Evolutionary conservation across 2,797 vertebrate species (phyloP).

Genomic region (Mormyrops boulengeri): DNA sequence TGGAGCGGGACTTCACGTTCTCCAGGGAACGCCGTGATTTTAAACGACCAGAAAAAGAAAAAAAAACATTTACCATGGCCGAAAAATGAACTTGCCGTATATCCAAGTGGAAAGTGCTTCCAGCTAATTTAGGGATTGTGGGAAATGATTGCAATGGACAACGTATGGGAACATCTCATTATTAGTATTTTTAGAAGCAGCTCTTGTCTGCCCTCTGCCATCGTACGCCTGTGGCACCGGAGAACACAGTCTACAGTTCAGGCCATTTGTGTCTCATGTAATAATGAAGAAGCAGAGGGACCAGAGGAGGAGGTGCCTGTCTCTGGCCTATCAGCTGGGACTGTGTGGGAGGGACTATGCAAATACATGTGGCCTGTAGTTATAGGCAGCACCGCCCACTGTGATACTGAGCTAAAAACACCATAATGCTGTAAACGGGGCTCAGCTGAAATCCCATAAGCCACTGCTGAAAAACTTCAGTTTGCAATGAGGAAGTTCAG

Average conservation of each 20-base stretch:
- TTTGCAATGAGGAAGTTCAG: background rate
- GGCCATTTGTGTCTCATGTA: slow-evolving; percentile 34
- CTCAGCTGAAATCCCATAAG: background rate
- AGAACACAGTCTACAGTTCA: slow-evolving; percentile 41
- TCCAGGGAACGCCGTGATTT: background rate
- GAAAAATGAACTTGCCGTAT: slow-evolving; percentile 43
- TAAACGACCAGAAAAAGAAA: slow-evolving; percentile 22
- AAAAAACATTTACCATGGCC: slow-evolving; percentile 43
- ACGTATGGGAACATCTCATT: slow-evolving; percentile 48
- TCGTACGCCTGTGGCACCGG: slow-evolving; percentile 39
- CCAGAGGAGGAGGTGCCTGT: slow-evolving; percentile 20
- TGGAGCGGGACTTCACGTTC: background rate
- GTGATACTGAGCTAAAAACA: background rate
- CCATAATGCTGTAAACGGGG: background rate
- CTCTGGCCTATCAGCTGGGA: slow-evolving; percentile 20
- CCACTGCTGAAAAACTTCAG: background rate
- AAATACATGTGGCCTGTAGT: slow-evolving; percentile 30
- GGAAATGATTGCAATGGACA: slow-evolving; percentile 33
- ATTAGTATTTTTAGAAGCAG: slow-evolving; percentile 55
- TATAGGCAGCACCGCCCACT: background rate
- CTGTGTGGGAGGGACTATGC: slow-evolving; percentile 34
- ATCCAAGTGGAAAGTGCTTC: slow-evolving; percentile 24
- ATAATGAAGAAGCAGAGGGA: slow-evolving; percentile 36
- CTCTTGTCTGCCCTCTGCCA: slow-evolving; percentile 36
- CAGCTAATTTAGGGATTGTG: slow-evolving; percentile 37